Evolutionary conservation across 1,140 invertebrate genomes (phyloP).

Genomic region (Pachyrhynchus sulphureomaculatus): DNA sequence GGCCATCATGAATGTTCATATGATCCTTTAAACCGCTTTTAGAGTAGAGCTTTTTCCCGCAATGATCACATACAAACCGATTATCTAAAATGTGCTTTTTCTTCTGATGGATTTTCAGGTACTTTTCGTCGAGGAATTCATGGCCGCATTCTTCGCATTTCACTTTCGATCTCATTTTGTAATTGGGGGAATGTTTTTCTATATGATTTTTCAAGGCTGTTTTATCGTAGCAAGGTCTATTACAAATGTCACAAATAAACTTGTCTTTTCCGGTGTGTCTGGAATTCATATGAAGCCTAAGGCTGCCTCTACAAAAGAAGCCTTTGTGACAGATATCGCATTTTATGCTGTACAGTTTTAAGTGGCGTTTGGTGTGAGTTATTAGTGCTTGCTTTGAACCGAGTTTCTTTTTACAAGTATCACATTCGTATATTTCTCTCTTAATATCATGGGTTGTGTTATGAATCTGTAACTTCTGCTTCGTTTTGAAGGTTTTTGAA

Average conservation of each 20-base stretch:
- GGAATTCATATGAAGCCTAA: constrained; percentile 36
- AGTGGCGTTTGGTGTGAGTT: constrained; percentile 63
- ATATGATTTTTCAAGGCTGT: constrained; percentile 42
- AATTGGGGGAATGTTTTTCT: constrained; percentile 48
- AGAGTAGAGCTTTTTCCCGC: constrained; percentile 73
- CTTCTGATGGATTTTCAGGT: constrained; percentile 52
- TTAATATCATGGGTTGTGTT: constrained; percentile 12
- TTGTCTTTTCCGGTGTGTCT: constrained; percentile 37
- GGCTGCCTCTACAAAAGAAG: constrained; percentile 31
- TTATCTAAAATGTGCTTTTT: constrained; percentile 46
- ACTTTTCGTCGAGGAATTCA: constrained; percentile 55
- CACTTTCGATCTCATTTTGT: constrained; percentile 52
- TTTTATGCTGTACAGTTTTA: constrained; percentile 51
- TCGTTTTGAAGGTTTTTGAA: constrained; percentile 39
- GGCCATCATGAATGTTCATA: constrained; percentile 65
- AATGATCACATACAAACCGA: constrained; percentile 54
- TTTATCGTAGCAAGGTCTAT: constrained; percentile 36
- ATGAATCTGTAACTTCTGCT: constrained; percentile 25
- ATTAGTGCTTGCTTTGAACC: constrained; percentile 65
- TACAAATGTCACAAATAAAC: constrained; percentile 42
- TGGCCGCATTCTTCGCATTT: constrained; percentile 62
- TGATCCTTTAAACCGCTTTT: constrained; percentile 68
- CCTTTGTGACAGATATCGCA: constrained; percentile 41
- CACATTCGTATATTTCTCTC: constrained; percentile 41
- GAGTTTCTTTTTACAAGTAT: constrained; percentile 59